These are phyloP conservation scores for Myzus persicae DNA, from an alignment of 1,140 invertebrate genomes.

Conservation along the genomic window DNA sequence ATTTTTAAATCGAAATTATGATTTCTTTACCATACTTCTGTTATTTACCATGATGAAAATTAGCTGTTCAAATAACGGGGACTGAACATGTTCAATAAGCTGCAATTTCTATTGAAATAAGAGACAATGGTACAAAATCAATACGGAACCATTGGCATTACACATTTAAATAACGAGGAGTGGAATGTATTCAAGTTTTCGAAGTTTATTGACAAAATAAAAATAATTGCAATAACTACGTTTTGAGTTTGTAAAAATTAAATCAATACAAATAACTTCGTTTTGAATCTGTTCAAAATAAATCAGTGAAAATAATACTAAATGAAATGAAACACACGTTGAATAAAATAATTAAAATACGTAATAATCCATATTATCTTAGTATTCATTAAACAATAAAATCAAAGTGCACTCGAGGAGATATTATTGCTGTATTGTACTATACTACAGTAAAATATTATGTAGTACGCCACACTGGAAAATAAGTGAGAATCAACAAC, in stretches of 20 bases:
- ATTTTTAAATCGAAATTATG: background rate
- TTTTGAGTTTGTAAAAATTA: background rate
- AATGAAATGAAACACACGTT: background rate
- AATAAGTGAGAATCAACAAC: background rate
- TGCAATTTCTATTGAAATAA: background rate
- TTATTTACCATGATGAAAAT: background rate
- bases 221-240: background rate
- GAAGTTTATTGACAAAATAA: background rate
- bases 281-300: background rate
- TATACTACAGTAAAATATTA: no score
- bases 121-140: background rate
- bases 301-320: background rate
- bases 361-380: no score
- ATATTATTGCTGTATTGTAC: no score
- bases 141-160: background rate
- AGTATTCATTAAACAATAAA: no score
- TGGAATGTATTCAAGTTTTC: background rate
- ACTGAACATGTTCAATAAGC: background rate
- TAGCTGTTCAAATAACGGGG: background rate
- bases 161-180: background rate
- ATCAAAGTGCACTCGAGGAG: no score
- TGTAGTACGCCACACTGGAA: no score
- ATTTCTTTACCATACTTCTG: background rate
- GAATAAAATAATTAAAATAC: background rate
- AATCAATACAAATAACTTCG: background rate